These are phyloP conservation scores for Sylvietta virens DNA, from an alignment of 2,113 vertebrate species.

Conservation along the genomic window DNA sequence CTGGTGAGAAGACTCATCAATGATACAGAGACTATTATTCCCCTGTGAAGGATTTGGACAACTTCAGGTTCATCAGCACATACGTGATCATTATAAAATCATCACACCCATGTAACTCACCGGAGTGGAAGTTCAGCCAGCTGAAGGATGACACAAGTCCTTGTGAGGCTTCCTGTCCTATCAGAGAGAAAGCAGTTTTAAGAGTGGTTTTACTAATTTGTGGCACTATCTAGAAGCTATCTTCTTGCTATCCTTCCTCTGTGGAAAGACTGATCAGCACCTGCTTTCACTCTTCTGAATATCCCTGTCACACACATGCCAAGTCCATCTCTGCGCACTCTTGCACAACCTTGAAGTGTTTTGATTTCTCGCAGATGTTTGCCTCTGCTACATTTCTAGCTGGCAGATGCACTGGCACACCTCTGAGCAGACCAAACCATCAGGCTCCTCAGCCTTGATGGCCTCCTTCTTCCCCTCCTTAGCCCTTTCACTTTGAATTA, in stretches of 20 bases:
- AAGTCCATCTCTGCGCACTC: fast-evolving
- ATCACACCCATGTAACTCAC: not conserved
- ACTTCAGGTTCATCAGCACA: not conserved
- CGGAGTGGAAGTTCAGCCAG: not conserved
- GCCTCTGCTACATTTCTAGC: not conserved
- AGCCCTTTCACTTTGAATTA: not conserved
- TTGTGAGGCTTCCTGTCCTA: not conserved
- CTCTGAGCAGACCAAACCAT: not conserved
- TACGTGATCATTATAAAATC: not conserved
- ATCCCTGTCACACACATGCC: not conserved
- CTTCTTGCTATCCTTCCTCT: not conserved
- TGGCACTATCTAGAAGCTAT: not conserved
- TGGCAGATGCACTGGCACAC: not conserved
- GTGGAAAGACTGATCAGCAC: not conserved
- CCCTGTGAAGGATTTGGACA: not conserved
- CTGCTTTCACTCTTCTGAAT: not conserved
- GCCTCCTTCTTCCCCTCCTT: not conserved
- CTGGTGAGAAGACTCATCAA: not conserved
- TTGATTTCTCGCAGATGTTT: not conserved
- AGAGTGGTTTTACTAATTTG: not conserved
- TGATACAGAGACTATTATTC: not conserved
- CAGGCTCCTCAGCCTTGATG: not conserved
- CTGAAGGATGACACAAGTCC: not conserved
- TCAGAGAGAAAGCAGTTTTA: not conserved
- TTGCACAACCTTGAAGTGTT: not conserved